Evolutionary conservation across 1,140 invertebrate species (phyloP).

Genomic region (Rhizoglyphus robini): DNA sequence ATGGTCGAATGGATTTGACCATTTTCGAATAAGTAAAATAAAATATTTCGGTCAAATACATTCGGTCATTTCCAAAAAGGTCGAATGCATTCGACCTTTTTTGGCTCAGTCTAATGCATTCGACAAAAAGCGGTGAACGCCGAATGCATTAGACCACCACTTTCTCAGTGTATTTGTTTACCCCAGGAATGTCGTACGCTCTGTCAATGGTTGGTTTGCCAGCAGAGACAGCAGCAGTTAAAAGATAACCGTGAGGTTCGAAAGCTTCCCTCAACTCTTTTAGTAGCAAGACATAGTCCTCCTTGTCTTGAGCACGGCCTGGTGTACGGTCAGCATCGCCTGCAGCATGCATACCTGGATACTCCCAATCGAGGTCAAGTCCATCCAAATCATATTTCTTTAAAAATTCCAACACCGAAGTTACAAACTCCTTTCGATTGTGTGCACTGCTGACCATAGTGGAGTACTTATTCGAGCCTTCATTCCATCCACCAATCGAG

Average conservation of each 20-base stretch:
- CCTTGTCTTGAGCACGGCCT: conserved; percentile 8
- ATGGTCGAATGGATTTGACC: no score
- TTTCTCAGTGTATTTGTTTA: no score
- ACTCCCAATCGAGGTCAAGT: conserved; percentile 45
- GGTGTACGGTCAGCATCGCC: conserved; percentile 6
- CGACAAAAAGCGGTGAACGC: no score
- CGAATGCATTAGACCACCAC: no score
- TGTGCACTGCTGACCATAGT: conserved; percentile 44
- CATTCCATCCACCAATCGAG: conserved; percentile 68
- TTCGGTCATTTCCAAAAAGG: no score
- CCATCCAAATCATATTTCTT: conserved; percentile 45
- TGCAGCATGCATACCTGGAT: conserved; percentile 1
- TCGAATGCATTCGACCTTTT: no score
- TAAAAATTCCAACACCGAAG: conserved; percentile 50
- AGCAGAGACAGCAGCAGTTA: conserved; percentile 44
- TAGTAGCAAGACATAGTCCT: conserved; percentile 10
- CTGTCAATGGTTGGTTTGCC: conserved; percentile 40
- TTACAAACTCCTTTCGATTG: conserved; percentile 53
- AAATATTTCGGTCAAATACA: no score
- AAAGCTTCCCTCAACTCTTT: conserved; percentile 36
- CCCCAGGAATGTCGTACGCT: conserved; percentile 65
- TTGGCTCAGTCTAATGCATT: no score
- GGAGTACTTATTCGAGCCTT: conserved; percentile 50
- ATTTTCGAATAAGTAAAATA: no score
- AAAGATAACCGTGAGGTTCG: conserved; percentile 30